A percentile compares a stretch with the other conserved stretches of the same genome.
These are phyloP conservation scores for Leuciscus waleckii DNA, from an alignment of 2,797 vertebrate genomes.

Conservation along the genomic window DNA sequence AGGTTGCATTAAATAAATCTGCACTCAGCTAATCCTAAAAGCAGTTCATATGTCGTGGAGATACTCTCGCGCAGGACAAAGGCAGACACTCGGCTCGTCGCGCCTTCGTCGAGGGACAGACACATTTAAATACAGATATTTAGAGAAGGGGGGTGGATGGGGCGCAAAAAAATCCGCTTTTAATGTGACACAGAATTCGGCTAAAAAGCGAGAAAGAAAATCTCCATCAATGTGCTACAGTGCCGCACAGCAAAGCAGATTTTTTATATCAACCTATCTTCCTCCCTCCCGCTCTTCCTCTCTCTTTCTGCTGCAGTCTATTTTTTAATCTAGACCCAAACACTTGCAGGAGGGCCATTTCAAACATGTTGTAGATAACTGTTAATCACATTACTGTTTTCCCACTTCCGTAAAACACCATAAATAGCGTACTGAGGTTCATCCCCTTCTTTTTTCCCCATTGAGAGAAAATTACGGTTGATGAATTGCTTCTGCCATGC, in stretches of 20 bases:
- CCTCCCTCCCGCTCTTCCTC: conserved; percentile 42
- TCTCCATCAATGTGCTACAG: conserved; percentile 69
- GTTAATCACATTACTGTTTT: conserved; percentile 87
- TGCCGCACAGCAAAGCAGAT: conserved; percentile 74
- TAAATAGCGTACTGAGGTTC: conserved; percentile 85
- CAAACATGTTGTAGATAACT: conserved; percentile 86
- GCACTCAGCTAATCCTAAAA: conserved; percentile 83
- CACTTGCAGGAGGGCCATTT: conserved; percentile 80
- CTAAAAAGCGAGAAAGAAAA: conserved; percentile 56
- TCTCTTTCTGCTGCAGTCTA: conserved; percentile 66
- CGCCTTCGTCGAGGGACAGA: conserved; percentile 81
- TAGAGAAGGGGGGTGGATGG: conserved; percentile 68
- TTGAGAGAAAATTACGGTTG: conserved; percentile 84
- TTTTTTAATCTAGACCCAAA: conserved; percentile 80
- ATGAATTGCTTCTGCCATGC: conserved; percentile 86
- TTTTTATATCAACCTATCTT: conserved; percentile 70
- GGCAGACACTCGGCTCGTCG: conserved; percentile 74
- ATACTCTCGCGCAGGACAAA: conserved; percentile 80
- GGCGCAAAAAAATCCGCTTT: conserved; percentile 70
- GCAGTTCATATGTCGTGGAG: conserved; percentile 79
- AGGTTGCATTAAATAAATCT: conserved; percentile 90
- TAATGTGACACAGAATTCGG: conserved; percentile 78
- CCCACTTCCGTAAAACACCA: conserved; percentile 85
- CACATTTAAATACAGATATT: conserved; percentile 81
- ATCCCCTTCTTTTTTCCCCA: conserved; percentile 77